Base-by-base conservation (phyloP, 2,113 vertebrate genomes). In the Labeo rohita region DNA sequence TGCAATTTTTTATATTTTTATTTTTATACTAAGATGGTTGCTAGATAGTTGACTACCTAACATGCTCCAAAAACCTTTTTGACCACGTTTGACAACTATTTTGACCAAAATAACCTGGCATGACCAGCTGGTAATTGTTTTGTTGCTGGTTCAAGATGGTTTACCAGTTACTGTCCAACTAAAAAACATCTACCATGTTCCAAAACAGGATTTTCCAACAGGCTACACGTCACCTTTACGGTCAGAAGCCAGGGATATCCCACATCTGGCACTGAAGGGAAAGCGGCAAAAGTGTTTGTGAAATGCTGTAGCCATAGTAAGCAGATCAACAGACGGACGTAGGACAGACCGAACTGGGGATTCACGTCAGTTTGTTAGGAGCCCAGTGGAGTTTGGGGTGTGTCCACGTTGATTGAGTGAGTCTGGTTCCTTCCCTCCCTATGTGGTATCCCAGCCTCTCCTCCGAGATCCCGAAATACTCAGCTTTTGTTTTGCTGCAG, bases 301-400 rank as follows among this genome's bases (percentile, higher is more conserved):
- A 72, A 72, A 21, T 45, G 39, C 2, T 10, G 39, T 11, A 6
- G 9, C 16, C 68, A 72, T 36, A 72, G 68, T 2, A 16, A 45
- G 18, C 68, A 72, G 59, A 63, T 23, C 59, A n/a, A 63, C 59
- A 61, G 16, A 18, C 16, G 4, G 16, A 18, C 16, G 4, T 2
- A 72, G 16, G 36, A 39, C 16, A 72, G 68, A 70, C 15, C 39
- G 68, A 43, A 16, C 43, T 72, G 50, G 50, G 52, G 10, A 78
- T 59, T 36, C 16, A 43, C 9, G 10, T 56, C 50, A 78, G 50
- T 78, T 78, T 80, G 4, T 7, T 34, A 80, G 52, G 36, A 16
- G 3, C 36, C 56, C 39, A 21, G 84, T 90, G 68, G 85, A 66
- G 61, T n/a, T 50, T 43, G 84, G 87, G 89, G 87, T 85, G 91